Conservation (phyloP, 2,797 vertebrate genomes). For the Crocodylus rhombifer region DNA sequence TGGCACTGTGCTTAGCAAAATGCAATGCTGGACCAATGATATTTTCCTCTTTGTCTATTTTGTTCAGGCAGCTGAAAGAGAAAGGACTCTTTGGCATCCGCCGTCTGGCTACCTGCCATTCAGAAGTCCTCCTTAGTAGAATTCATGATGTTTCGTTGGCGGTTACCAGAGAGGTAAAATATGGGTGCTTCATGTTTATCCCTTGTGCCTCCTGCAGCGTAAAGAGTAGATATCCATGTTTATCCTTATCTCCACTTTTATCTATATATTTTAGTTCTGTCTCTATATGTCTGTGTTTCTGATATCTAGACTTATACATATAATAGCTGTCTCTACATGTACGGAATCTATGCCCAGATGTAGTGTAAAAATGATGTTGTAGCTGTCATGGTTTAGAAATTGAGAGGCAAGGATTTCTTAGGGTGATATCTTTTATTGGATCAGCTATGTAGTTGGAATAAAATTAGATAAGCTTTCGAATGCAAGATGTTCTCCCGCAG, state of each 20-base stretch:
- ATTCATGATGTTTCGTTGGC: slow-evolving; percentile 75
- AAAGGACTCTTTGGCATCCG: slow-evolving; percentile 75
- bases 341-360: background rate
- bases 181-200: background rate
- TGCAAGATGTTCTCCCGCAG: too few relatives aligned
- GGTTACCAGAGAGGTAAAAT: slow-evolving; percentile 78
- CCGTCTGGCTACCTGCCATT: slow-evolving; percentile 75
- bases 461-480: too few relatives aligned
- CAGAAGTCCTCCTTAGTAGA: slow-evolving; percentile 68
- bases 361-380: background rate
- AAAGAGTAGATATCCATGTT: background rate
- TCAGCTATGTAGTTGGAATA: too few relatives aligned
- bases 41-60: slow-evolving; percentile 1
- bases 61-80: slow-evolving; percentile 78
- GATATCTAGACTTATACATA: background rate
- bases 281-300: background rate
- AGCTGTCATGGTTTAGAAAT: too few relatives aligned
- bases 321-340: background rate
- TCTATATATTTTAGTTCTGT: background rate
- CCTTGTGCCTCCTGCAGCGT: fast-evolving
- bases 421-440: too few relatives aligned
- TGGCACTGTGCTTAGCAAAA: slow-evolving; percentile 1
- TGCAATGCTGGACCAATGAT: background rate
- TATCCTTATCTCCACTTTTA: background rate
- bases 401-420: too few relatives aligned